These are phyloP conservation scores for Erethizon dorsatum DNA, from an alignment of 2,797 vertebrate genomes.

Conservation along the genomic window DNA sequence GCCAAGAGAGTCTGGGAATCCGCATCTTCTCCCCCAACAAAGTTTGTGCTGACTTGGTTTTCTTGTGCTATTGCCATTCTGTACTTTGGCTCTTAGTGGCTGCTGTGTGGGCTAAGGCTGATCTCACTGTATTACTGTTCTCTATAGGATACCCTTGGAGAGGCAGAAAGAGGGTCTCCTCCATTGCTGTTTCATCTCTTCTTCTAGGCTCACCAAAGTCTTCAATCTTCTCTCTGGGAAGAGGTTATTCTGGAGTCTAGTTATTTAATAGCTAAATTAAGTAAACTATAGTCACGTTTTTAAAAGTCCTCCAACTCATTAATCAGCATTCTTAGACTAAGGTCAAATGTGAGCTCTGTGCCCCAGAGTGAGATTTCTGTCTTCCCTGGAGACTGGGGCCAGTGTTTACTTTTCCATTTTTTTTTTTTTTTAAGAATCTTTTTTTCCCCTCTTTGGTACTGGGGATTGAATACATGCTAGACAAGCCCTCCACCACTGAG, in stretches of 20 bases:
- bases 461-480: no score
- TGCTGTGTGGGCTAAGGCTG: neutral
- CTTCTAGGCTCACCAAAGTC: neutral
- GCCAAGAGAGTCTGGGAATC: neutral
- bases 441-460: no score
- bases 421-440: no score
- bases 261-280: neutral
- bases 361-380: neutral
- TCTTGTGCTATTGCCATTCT: neutral
- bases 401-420: neutral
- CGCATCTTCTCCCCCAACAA: neutral
- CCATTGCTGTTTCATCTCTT: neutral
- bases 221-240: neutral
- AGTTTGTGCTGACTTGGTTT: neutral
- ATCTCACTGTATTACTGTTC: neutral
- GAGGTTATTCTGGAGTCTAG: neutral
- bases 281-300: neutral
- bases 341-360: neutral
- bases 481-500: no score
- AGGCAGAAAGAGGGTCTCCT: neutral
- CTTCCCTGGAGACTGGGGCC: neutral
- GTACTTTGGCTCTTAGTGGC: neutral
- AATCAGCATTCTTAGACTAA: neutral
- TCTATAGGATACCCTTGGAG: neutral
- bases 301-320: neutral